phyloP scores from a whole-genome alignment of 2,113 vertebrate species.

The Chamaea fasciata region DNA sequence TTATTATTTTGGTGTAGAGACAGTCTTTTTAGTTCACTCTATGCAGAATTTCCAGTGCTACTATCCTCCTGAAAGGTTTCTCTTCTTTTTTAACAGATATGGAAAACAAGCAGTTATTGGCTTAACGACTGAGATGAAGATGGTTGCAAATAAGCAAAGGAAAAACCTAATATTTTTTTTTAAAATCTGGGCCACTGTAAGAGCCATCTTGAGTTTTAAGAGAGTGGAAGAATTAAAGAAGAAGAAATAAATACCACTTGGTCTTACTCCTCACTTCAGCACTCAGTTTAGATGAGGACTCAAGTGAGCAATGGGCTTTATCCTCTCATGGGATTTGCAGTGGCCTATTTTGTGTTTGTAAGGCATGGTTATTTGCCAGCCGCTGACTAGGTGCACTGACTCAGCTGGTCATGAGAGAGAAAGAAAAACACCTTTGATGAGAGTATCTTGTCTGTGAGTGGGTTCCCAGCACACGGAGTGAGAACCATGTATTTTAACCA shows the following conservation, averaged over 20 bases:
- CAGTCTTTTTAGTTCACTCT: neutral
- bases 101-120: neutral
- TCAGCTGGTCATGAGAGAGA: slow-evolving; percentile 4
- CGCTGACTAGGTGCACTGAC: slow-evolving; percentile 12
- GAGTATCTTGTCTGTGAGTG: neutral
- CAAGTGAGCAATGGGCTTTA: neutral
- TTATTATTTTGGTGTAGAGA: neutral
- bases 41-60: neutral
- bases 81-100: neutral
- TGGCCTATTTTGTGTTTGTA: neutral
- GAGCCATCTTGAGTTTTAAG: neutral
- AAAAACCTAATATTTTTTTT: neutral
- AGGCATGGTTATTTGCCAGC: neutral
- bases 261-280: neutral
- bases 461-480: neutral
- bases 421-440: neutral
- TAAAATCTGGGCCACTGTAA: neutral
- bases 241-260: neutral
- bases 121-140: neutral
- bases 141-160: neutral
- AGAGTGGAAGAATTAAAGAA: neutral
- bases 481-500: neutral
- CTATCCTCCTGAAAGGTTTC: neutral
- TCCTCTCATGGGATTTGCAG: neutral
- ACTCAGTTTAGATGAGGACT: neutral